phyloP scores from a whole-genome alignment of 2,113 vertebrate genomes.

The Xyliphius kryptos region DNA sequence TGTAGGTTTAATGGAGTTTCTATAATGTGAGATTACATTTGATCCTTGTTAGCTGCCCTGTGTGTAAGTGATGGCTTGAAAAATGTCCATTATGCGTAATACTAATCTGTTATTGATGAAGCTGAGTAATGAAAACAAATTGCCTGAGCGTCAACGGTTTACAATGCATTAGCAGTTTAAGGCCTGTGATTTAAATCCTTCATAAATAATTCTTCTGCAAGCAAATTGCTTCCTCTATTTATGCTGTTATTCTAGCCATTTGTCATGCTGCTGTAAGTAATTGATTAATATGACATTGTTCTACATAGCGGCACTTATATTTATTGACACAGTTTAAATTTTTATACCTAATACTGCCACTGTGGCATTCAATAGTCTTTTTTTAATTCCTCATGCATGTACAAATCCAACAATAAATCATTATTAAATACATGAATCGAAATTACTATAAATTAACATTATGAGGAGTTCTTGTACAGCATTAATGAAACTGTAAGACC shows the following conservation, averaged over 20 bases:
- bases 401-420: too few species aligned
- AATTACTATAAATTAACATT: too few species aligned
- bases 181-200: conserved; percentile 28
- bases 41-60: too few species aligned
- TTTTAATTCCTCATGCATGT: too few species aligned
- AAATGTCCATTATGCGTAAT: conserved; percentile 45
- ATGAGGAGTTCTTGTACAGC: too few species aligned
- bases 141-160: conserved; percentile 31
- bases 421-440: too few species aligned
- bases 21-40: too few species aligned
- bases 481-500: too few species aligned
- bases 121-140: conserved; percentile 43
- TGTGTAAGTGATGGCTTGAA: conserved; percentile 24
- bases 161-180: conserved; percentile 21
- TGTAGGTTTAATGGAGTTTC: too few species aligned
- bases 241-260: conserved; percentile 31
- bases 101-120: conserved; percentile 42
- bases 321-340: conserved; percentile 3
- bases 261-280: conserved; percentile 30
- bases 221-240: conserved; percentile 22
- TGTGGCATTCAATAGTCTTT: neutral
- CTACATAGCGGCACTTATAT: conserved; percentile 18
- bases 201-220: conserved; percentile 37
- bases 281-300: conserved; percentile 10
- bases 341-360: conserved; percentile 9